phyloP scores from a whole-genome alignment of 2,797 vertebrate species.

The Acanthurus lineatus region DNA sequence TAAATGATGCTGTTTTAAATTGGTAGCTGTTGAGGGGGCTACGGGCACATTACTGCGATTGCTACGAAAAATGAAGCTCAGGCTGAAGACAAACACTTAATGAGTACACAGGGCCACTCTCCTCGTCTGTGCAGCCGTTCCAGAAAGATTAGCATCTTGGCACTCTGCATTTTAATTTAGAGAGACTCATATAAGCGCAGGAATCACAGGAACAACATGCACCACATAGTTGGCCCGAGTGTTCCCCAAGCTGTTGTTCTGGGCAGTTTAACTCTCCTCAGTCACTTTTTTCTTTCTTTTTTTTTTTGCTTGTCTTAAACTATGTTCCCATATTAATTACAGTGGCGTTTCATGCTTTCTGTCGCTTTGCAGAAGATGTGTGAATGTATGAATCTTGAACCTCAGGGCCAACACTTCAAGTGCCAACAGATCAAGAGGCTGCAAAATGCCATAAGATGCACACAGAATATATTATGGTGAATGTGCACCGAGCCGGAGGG shows the following conservation, averaged over 20 bases:
- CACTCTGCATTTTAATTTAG: conserved; percentile 67
- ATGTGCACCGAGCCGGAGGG: not conserved
- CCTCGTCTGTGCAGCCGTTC: conserved; percentile 55
- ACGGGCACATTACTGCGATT: conserved; percentile 26
- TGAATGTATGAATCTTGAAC: not conserved
- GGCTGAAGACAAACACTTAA: conserved; percentile 18
- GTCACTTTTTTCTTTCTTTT: not conserved
- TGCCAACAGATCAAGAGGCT: not conserved
- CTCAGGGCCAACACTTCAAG: not conserved
- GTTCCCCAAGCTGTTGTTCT: conserved; percentile 72
- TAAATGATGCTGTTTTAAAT: conserved; percentile 28
- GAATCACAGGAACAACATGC: conserved; percentile 74
- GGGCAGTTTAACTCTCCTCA: conserved; percentile 40
- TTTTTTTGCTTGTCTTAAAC: conserved; percentile 18
- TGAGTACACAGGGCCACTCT: conserved; percentile 50
- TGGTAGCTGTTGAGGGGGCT: conserved; percentile 26
- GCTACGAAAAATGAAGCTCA: conserved; percentile 47
- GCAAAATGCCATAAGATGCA: not conserved
- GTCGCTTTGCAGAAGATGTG: not conserved
- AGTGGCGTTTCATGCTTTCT: not conserved
- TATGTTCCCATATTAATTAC: not conserved
- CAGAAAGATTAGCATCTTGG: conserved; percentile 68
- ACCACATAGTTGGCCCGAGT: conserved; percentile 44
- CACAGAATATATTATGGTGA: not conserved
- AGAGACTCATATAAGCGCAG: conserved; percentile 48